Percentiles rank a stretch among this genome's conserved stretches.
phyloP scores from a whole-genome alignment of 2,888 invertebrate species.

The Protodeltote pygarga region DNA sequence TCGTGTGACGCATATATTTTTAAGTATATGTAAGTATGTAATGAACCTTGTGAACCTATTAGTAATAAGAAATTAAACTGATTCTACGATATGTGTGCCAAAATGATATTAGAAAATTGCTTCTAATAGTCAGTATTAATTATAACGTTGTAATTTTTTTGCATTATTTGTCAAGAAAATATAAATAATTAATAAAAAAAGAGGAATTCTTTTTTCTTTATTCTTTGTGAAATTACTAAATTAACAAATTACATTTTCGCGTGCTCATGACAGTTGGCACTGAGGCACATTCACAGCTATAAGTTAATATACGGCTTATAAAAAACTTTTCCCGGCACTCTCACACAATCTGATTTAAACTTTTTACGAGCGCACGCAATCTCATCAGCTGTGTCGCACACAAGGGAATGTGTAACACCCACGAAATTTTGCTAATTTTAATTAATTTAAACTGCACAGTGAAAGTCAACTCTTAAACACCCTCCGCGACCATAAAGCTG shows the following conservation, averaged over 20 bases:
- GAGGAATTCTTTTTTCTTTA: not conserved
- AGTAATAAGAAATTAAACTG: no score
- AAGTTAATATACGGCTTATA: conserved; percentile 37
- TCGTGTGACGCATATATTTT: no score
- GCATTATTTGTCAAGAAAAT: no score
- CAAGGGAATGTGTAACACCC: conserved; percentile 61
- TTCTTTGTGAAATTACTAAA: conserved; percentile 4
- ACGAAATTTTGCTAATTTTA: conserved; percentile 72
- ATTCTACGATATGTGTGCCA: no score
- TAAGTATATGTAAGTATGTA: no score
- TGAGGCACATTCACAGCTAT: conserved; percentile 23
- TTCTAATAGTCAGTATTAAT: no score
- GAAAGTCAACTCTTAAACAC: conserved; percentile 61
- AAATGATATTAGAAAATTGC: no score
- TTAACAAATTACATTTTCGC: conserved; percentile 23
- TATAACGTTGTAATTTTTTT: no score
- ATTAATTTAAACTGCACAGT: conserved; percentile 75
- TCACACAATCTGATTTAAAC: conserved; percentile 62
- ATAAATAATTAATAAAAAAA: no score
- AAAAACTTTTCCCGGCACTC: conserved; percentile 48
- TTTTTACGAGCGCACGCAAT: conserved; percentile 67
- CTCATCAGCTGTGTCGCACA: conserved; percentile 58
- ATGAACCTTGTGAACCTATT: no score
- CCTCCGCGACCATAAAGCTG: conserved; percentile 59
- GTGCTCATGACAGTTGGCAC: conserved; percentile 18